phyloP scores from a whole-genome alignment of 2,888 invertebrate species.

The Nymphalis polychloros region DNA sequence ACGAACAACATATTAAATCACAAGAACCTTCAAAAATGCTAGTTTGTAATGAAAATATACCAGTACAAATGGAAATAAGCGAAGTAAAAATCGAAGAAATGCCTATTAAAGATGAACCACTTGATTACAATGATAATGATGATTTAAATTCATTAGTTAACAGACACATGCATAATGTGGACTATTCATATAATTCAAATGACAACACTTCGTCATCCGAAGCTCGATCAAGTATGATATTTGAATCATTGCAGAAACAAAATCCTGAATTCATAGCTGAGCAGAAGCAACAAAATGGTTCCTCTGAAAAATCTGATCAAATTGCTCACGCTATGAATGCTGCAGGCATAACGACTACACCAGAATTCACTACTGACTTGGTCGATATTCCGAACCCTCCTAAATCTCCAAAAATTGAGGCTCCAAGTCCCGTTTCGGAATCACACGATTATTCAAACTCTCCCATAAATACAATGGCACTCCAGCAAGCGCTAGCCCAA shows the following conservation, averaged over 20 bases:
- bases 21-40: slow-evolving; percentile 49
- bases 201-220: slow-evolving; percentile 37
- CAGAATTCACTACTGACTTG: slow-evolving; percentile 56
- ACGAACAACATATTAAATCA: slow-evolving; percentile 53
- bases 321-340: slow-evolving; percentile 76
- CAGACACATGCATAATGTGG: slow-evolving; percentile 47
- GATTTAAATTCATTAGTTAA: slow-evolving; percentile 45
- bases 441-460: slow-evolving; percentile 63
- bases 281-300: slow-evolving; percentile 50
- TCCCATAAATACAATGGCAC: slow-evolving; percentile 67
- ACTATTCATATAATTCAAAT: slow-evolving; percentile 47
- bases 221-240: slow-evolving; percentile 38
- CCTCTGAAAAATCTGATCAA: slow-evolving; percentile 65
- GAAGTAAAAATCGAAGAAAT: slow-evolving; percentile 63
- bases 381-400: slow-evolving; percentile 61
- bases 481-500: slow-evolving; percentile 77
- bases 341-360: slow-evolving; percentile 66
- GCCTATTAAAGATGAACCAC: slow-evolving; percentile 50
- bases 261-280: slow-evolving; percentile 34
- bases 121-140: slow-evolving; percentile 47
- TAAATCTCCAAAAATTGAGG: slow-evolving; percentile 72
- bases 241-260: slow-evolving; percentile 38
- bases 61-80: slow-evolving; percentile 48
- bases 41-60: slow-evolving; percentile 51
- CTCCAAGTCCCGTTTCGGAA: slow-evolving; percentile 48